phyloP scores from a whole-genome alignment of 2,797 vertebrate genomes.

The Anolis apletophallus region DNA sequence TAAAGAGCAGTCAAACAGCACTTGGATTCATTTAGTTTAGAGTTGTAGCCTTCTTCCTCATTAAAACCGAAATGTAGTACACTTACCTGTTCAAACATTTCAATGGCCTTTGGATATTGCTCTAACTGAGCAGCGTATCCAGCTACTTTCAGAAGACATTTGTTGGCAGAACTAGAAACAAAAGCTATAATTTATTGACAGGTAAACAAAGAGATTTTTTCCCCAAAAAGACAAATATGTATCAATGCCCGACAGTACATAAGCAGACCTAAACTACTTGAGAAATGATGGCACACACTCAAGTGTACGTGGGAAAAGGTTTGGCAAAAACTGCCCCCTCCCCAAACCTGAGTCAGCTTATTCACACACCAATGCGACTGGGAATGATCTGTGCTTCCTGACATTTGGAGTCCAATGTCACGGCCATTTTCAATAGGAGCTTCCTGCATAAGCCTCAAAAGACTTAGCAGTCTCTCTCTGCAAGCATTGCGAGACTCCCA shows the following conservation, averaged over 20 bases:
- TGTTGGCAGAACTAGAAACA: conserved; percentile 93
- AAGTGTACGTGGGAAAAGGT: too few relatives aligned
- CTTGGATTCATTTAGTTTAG: neutral
- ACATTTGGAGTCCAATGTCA: too few relatives aligned
- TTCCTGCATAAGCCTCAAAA: too few relatives aligned
- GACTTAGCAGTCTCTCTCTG: too few relatives aligned
- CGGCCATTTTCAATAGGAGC: too few relatives aligned
- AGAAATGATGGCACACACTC: neutral
- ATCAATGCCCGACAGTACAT: fast-evolving
- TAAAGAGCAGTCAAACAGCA: neutral
- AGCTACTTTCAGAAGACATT: conserved; percentile 97
- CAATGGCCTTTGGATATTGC: conserved; percentile 95
- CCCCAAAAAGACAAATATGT: fast-evolving
- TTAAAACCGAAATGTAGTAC: fast-evolving
- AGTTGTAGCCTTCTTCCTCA: neutral
- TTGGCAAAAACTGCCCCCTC: too few relatives aligned
- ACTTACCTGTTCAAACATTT: conserved; percentile 98
- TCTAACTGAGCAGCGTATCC: conserved; percentile 94
- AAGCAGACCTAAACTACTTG: neutral
- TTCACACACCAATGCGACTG: too few relatives aligned
- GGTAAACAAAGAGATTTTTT: neutral
- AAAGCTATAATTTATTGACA: neutral
- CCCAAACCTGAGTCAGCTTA: too few relatives aligned
- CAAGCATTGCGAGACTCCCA: too few relatives aligned
- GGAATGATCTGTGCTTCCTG: too few relatives aligned